A percentile compares a stretch with the other conserved stretches of the same genome.
phyloP scores from a whole-genome alignment of 2,888 invertebrate species.

The Ceriagrion tenellum region DNA sequence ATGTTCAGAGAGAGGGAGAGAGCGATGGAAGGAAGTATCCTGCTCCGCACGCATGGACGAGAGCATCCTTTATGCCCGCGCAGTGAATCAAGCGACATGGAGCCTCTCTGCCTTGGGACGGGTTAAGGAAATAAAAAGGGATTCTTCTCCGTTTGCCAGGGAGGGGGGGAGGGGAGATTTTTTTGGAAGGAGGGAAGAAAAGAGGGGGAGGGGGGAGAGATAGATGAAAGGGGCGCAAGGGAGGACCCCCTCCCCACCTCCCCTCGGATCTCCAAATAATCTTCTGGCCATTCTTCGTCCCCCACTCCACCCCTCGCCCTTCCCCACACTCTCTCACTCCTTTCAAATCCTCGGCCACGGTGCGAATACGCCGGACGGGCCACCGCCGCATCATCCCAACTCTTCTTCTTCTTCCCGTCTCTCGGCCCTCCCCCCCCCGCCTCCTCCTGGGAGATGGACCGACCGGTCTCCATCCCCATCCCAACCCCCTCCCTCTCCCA shows the following conservation, averaged over 20 bases:
- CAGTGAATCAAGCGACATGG: slow-evolving; percentile 11
- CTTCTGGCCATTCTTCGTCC: no score
- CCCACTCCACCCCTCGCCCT: background rate
- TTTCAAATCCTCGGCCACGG: background rate
- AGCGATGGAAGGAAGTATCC: background rate
- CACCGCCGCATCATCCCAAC: background rate
- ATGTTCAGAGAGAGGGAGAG: no score
- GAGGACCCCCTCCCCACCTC: no score
- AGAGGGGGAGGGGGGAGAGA: no score
- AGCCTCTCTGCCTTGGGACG: background rate
- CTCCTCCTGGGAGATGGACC: no score
- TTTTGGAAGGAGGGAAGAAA: background rate
- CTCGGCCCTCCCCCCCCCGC: background rate
- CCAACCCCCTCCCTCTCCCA: no score
- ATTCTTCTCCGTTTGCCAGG: background rate
- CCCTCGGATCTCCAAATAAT: no score
- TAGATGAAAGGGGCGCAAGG: no score
- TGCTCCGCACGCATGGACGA: no score
- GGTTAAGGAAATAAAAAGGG: background rate
- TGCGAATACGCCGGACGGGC: background rate
- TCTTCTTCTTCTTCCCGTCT: background rate
- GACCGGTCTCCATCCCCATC: no score
- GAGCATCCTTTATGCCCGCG: background rate
- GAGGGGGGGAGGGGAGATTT: background rate
- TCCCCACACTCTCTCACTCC: background rate